Evolutionary conservation across 1,140 invertebrate species (phyloP).

Genomic region (Antheraea pernyi): DNA sequence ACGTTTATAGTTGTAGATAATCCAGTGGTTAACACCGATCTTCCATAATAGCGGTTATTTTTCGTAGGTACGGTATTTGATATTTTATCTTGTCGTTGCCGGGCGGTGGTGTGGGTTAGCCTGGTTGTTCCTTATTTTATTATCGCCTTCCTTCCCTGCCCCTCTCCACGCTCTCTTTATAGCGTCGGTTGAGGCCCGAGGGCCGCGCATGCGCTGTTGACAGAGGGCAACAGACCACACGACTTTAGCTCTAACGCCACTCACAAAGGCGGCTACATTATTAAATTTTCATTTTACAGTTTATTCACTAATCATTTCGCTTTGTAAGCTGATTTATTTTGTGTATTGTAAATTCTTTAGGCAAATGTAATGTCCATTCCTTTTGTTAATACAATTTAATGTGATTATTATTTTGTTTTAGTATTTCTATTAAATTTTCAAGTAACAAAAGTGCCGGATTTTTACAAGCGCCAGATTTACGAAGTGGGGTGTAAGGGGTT

Average conservation of each 20-base stretch:
- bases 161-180: background rate
- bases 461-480: too few species aligned
- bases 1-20: too few species aligned
- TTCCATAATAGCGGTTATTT: background rate
- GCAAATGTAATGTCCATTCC: too few species aligned
- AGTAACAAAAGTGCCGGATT: too few species aligned
- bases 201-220: slow-evolving; percentile 16
- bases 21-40: background rate
- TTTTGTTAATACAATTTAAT: too few species aligned
- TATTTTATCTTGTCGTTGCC: background rate
- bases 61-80: background rate
- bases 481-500: too few species aligned
- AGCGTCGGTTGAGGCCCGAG: background rate
- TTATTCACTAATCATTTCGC: background rate
- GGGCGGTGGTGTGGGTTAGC: slow-evolving; percentile 7
- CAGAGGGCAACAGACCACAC: slow-evolving; percentile 3
- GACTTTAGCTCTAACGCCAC: background rate
- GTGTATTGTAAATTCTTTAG: background rate
- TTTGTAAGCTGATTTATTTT: background rate
- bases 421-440: too few species aligned
- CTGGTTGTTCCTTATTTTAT: slow-evolving; percentile 33
- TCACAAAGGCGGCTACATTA: slow-evolving; percentile 13
- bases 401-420: too few species aligned
- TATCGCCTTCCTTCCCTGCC: slow-evolving; percentile 26
- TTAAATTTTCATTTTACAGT: slow-evolving; percentile 25